phyloP scores from a whole-genome alignment of 2,888 invertebrate species.

The Oligia strigilis region DNA sequence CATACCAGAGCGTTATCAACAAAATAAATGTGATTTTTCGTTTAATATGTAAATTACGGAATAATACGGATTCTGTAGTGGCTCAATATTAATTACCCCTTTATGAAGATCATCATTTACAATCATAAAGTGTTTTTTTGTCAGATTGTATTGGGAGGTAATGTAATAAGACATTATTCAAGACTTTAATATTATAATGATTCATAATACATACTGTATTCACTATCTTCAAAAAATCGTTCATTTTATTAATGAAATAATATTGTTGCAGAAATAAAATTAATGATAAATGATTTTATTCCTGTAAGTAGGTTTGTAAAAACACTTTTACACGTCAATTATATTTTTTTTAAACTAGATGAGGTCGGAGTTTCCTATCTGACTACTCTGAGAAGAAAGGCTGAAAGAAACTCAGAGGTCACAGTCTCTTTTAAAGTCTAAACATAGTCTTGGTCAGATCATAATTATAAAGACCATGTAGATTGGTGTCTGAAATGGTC shows the following conservation, averaged over 20 bases:
- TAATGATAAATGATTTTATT: too few species aligned
- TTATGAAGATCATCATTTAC: conserved; percentile 4
- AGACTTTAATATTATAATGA: neutral
- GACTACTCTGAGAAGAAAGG: too few species aligned
- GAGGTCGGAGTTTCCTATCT: too few species aligned
- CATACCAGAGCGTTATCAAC: conserved; percentile 30
- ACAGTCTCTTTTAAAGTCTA: too few species aligned
- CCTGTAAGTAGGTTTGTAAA: too few species aligned
- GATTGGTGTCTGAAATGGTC: too few species aligned
- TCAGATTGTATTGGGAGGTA: neutral
- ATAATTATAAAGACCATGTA: too few species aligned
- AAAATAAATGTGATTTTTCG: conserved; percentile 54
- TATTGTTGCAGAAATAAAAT: neutral
- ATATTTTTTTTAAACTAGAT: too few species aligned
- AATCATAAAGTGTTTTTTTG: neutral
- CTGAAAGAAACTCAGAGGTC: too few species aligned
- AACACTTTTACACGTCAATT: too few species aligned
- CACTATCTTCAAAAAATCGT: neutral
- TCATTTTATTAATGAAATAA: neutral
- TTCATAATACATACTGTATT: neutral
- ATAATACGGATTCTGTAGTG: conserved; percentile 28
- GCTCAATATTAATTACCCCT: conserved; percentile 26
- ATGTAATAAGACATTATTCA: neutral
- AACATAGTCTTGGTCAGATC: too few species aligned
- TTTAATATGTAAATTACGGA: conserved; percentile 58